Conservation (phyloP, 2,888 invertebrate genomes). For the Diogma glabrata region DNA sequence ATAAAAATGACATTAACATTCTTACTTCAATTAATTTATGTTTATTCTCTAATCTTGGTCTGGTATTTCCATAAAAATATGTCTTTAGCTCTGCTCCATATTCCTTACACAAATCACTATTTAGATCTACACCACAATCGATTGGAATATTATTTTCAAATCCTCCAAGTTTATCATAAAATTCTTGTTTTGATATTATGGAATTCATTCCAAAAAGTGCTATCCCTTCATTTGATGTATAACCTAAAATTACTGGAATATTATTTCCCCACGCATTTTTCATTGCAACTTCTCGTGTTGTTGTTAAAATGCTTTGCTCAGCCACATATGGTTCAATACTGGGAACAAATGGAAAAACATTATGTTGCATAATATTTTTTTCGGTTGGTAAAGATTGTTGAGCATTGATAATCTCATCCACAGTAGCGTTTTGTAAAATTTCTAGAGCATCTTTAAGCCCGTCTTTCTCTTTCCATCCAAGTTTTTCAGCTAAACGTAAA, state of each 20-base stretch:
- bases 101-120: too few species aligned
- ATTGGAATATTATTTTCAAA: background rate
- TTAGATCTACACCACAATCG: too few species aligned
- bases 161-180: background rate
- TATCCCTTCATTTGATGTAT: constrained; percentile 32
- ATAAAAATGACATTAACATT: too few species aligned
- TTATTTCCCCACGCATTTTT: constrained; percentile 29
- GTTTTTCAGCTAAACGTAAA: constrained; percentile 28
- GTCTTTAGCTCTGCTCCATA: constrained; percentile 25
- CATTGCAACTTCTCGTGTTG: constrained; percentile 24
- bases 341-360: constrained; percentile 30
- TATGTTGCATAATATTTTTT: constrained; percentile 15
- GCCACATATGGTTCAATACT: constrained; percentile 31
- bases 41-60: too few species aligned
- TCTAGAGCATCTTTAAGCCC: constrained; percentile 25
- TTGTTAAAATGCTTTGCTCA: constrained; percentile 27
- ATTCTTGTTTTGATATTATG: too few species aligned
- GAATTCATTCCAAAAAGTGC: too few species aligned
- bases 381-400: constrained; percentile 27
- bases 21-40: too few species aligned
- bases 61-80: constrained; percentile 26
- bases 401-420: constrained; percentile 26
- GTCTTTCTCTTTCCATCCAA: constrained; percentile 31
- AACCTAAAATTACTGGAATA: constrained; percentile 32
- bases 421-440: constrained; percentile 26